Evolutionary conservation across 2,797 vertebrate genomes (phyloP), one percentile per base, ranked within the genome.

Genomic region (Tenualosa ilisha): DNA sequence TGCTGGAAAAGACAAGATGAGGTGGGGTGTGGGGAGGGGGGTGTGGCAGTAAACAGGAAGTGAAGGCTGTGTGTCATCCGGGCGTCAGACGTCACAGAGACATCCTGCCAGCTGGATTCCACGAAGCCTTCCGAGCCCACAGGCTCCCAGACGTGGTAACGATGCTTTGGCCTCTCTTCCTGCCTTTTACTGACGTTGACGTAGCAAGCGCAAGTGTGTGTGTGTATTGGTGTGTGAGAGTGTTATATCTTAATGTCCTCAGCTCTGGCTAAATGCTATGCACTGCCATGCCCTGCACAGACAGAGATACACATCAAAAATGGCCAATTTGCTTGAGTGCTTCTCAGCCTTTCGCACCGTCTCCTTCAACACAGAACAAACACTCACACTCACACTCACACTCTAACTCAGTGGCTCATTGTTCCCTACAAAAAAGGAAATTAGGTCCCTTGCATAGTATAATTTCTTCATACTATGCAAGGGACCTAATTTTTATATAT

Each of bases 11-110:
- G 50, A 51, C 50, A 51, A 51, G 50, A 12, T 7, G 50, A 51
- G 7, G 50, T 51, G 50, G 5, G 65, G 12, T 37, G 3, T 13
- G 13, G 15, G 15, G 49, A 59, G 59, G 63, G 65, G 72, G 72
- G 72, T 22, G 72, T 43, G 68, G 20, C 17, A 75, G 83, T 88
- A 89, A 91, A 90, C 89, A 91, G 88, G 86, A 90, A 89, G 81
- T 79, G 56, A 54, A 63, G 68, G 49, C 82, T 56, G 46, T 43
- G 51, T 59, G 75, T 88, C 50, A 24, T 88, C 86, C 49, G 72
- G 82, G 46, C 84, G 31, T 46, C 59, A 84, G 82, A 86, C 84
- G 43, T 83, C 85, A 88, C 51, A 84, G 26, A 81, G 46, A 84
- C 85, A 86, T 63, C 54, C 85, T 81, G 40, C 40, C 53, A 13